Conservation (phyloP, 35 echinoderm and acorn worm genomes). For the Heliocidaris erythrogramma region DNA sequence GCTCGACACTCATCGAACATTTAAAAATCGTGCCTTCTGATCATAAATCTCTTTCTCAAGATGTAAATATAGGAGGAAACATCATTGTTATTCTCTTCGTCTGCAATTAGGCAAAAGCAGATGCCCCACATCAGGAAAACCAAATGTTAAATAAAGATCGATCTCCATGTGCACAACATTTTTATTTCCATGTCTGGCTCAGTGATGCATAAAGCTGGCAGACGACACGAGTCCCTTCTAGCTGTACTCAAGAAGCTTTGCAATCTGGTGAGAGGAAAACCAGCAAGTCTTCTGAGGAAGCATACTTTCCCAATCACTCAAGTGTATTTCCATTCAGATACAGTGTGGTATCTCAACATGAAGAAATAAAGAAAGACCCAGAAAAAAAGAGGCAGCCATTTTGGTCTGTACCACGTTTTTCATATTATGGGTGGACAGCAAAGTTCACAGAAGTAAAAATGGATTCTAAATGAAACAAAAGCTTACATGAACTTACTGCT, state of each 20-base stretch:
- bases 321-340: not conserved
- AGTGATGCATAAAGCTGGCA: not conserved
- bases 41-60: not conserved
- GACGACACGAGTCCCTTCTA: not conserved
- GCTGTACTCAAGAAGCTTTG: not conserved
- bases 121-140: not conserved
- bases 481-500: not conserved
- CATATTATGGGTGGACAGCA: not conserved
- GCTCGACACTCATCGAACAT: too few species aligned
- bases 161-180: not conserved
- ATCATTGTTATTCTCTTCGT: not conserved
- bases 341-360: not conserved
- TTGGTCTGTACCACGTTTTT: not conserved
- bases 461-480: not conserved
- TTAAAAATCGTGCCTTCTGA: not conserved
- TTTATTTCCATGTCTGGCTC: constrained; percentile 9
- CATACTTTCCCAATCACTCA: not conserved
- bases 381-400: not conserved
- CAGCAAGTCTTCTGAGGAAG: not conserved
- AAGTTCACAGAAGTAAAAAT: not conserved
- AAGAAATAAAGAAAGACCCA: not conserved
- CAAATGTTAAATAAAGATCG: constrained; percentile 4
- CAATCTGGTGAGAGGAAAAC: constrained; percentile 11
- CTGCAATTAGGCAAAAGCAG: not conserved
- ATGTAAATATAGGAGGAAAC: not conserved